A percentile compares a stretch with the other conserved stretches of the same genome.
Conservation (phyloP, 2,113 vertebrate genomes). For the Haemorhous mexicanus region DNA sequence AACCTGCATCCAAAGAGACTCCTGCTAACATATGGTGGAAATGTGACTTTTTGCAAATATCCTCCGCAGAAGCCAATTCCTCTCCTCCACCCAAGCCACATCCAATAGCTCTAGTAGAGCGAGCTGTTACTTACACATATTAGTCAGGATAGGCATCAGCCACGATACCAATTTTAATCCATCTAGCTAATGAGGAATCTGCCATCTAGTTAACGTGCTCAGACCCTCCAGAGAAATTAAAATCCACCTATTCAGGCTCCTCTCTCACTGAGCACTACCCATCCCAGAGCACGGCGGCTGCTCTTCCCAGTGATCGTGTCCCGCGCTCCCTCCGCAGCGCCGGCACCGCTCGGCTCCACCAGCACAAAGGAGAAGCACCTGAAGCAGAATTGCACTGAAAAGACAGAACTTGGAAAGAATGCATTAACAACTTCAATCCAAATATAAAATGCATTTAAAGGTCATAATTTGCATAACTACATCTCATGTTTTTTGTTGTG, state of each 20-base stretch:
- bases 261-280: neutral
- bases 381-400: constrained; percentile 6
- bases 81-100: constrained; percentile 65
- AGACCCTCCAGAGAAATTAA: constrained; percentile 57
- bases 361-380: constrained; percentile 15
- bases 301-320: neutral
- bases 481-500: constrained; percentile 58
- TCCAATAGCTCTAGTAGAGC: constrained; percentile 55
- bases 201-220: constrained; percentile 38
- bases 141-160: constrained; percentile 66
- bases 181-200: constrained; percentile 69
- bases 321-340: neutral
- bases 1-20: constrained; percentile 70
- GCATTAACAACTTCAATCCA: constrained; percentile 43
- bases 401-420: constrained; percentile 54
- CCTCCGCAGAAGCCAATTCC: constrained; percentile 65
- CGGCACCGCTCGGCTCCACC: neutral
- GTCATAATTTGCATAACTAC: constrained; percentile 62
- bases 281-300: fast-evolving
- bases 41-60: constrained; percentile 74
- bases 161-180: constrained; percentile 66
- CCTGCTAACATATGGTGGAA: constrained; percentile 72
- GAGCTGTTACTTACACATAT: constrained; percentile 65
- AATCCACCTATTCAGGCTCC: constrained; percentile 45
- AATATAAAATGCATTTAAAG: constrained; percentile 65